Evolutionary conservation across 2,113 vertebrate species (phyloP).

Genomic region (Xyrauchen texanus): DNA sequence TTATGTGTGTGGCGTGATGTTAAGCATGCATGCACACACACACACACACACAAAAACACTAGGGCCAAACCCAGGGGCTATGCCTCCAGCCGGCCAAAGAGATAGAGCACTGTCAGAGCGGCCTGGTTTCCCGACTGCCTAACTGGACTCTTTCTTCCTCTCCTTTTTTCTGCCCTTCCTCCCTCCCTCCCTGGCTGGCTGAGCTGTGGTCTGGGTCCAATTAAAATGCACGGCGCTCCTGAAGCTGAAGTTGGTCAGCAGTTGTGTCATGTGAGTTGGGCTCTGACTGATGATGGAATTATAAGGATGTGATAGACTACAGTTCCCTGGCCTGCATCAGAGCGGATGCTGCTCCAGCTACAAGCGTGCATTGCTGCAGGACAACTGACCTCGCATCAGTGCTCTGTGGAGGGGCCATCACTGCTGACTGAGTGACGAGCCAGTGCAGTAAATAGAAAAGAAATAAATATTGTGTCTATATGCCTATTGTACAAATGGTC

Average conservation of each 20-base stretch:
- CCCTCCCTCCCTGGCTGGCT: neutral
- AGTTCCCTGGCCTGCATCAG: conserved; percentile 44
- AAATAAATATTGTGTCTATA: too few species aligned
- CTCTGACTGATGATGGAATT: conserved; percentile 71
- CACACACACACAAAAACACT: conserved; percentile 17
- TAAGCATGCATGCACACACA: conserved; percentile 3
- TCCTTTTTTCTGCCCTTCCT: neutral
- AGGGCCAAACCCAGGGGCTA: conserved; percentile 29
- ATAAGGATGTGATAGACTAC: conserved; percentile 70
- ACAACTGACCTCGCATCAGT: neutral
- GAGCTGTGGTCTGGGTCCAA: conserved; percentile 55
- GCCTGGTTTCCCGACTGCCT: conserved; percentile 6
- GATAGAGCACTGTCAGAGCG: conserved; percentile 14
- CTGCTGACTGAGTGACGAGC: neutral
- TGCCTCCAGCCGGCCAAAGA: conserved; percentile 34
- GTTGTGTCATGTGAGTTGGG: conserved; percentile 62
- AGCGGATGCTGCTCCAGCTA: conserved; percentile 45
- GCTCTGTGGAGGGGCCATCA: conserved; percentile 18
- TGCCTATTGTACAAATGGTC: too few species aligned
- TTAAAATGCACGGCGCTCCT: conserved; percentile 59
- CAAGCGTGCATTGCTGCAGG: neutral
- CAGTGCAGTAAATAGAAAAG: too few species aligned
- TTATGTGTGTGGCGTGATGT: conserved; percentile 5
- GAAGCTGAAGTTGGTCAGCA: conserved; percentile 64
- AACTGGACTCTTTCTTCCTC: conserved; percentile 10